phyloP scores from a whole-genome alignment of 1,140 invertebrate species.

The Mamestra configurata region DNA sequence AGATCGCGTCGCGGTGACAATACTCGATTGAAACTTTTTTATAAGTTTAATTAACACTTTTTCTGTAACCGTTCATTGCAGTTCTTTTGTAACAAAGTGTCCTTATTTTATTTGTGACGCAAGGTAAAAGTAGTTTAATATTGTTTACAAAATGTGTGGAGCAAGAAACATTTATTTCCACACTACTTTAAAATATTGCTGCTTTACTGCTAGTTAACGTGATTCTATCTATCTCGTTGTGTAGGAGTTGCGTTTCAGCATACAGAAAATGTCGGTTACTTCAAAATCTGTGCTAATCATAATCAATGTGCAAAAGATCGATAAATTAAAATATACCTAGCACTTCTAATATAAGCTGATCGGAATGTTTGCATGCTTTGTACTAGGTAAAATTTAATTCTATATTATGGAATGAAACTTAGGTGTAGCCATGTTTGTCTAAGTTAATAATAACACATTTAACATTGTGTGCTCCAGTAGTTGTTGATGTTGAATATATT shows the following conservation, averaged over 20 bases:
- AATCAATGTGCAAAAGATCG: not conserved
- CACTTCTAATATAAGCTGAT: not conserved
- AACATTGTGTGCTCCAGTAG: not conserved
- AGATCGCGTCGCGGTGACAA: slow-evolving; percentile 36
- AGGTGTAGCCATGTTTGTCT: not conserved
- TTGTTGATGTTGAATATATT: no score
- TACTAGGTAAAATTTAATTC: not conserved
- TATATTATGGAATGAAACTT: slow-evolving; percentile 6
- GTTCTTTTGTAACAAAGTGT: slow-evolving; percentile 24
- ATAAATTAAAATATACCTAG: no score
- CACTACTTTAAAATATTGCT: not conserved
- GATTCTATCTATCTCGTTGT: not conserved
- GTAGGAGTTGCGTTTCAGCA: not conserved
- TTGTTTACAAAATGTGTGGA: slow-evolving; percentile 35
- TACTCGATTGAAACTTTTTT: slow-evolving; percentile 29
- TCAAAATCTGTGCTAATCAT: slow-evolving; percentile 5
- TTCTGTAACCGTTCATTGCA: slow-evolving; percentile 6
- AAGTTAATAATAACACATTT: slow-evolving; percentile 4
- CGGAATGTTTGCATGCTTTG: not conserved
- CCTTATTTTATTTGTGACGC: slow-evolving; percentile 31
- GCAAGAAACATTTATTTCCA: slow-evolving; percentile 9
- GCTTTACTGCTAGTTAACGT: not conserved
- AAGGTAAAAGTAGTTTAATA: slow-evolving; percentile 13
- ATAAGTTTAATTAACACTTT: slow-evolving; percentile 22
- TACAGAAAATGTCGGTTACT: not conserved